phyloP scores from a whole-genome alignment of 53 echinoderm and acorn worm species.

The Temnopleurus reevesii region DNA sequence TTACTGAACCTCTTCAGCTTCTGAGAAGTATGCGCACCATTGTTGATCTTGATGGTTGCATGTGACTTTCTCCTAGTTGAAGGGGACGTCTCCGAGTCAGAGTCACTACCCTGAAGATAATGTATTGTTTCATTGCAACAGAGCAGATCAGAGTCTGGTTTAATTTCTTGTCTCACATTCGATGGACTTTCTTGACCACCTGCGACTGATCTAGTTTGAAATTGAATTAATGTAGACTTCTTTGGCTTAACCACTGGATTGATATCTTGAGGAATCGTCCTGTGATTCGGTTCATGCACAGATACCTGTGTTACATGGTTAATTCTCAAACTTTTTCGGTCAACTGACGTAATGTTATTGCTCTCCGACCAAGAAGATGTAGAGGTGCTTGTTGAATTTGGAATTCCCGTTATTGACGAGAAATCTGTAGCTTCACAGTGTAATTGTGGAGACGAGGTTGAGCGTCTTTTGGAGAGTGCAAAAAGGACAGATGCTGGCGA shows the following conservation, averaged over 20 bases:
- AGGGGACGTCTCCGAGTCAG: constrained; percentile 10
- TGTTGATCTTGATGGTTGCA: background rate
- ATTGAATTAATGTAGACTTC: constrained; percentile 4
- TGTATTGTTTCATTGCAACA: constrained; percentile 54
- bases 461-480: constrained; percentile 64
- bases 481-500: background rate
- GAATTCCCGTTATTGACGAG: constrained; percentile 23
- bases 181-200: background rate
- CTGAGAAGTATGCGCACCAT: background rate
- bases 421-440: constrained; percentile 66
- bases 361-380: constrained; percentile 28
- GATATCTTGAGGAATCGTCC: constrained; percentile 27
- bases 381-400: background rate
- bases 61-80: constrained; percentile 7
- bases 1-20: constrained; percentile 61
- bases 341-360: background rate
- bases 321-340: background rate
- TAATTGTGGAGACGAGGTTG: constrained; percentile 77
- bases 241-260: constrained; percentile 23
- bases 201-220: background rate
- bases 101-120: constrained; percentile 53
- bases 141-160: constrained; percentile 10
- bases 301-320: constrained; percentile 11
- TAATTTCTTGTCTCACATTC: background rate
- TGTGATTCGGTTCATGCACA: constrained; percentile 57